Percentiles rank a stretch among this genome's conserved stretches.
These are phyloP conservation scores for Thrips palmi DNA, from an alignment of 1,140 invertebrate genomes.

Conservation along the genomic window DNA sequence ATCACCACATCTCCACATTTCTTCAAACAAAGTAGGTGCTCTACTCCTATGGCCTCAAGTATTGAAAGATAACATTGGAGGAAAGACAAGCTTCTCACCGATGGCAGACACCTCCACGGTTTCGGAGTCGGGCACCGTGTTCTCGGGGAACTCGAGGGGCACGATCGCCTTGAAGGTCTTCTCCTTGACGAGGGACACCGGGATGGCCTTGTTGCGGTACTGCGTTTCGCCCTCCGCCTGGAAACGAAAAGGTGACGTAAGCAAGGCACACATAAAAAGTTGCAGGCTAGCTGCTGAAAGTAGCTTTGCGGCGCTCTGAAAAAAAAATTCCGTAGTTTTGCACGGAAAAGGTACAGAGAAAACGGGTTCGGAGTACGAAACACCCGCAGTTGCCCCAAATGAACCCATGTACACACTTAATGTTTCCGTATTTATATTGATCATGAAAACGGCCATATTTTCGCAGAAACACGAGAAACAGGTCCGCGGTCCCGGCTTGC, in stretches of 20 bases:
- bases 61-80: slow-evolving; percentile 9
- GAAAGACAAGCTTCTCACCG: slow-evolving; percentile 22
- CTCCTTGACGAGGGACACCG: slow-evolving; percentile 51
- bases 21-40: neutral
- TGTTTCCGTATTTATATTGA: too few relatives aligned
- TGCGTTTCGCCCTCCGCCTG: slow-evolving; percentile 61
- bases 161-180: slow-evolving; percentile 36
- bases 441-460: too few relatives aligned
- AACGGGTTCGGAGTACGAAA: too few relatives aligned
- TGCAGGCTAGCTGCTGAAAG: too few relatives aligned
- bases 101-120: slow-evolving; percentile 54
- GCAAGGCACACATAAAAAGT: slow-evolving; percentile 4
- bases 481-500: too few relatives aligned
- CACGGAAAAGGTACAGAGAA: too few relatives aligned
- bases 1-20: too few relatives aligned
- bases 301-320: too few relatives aligned
- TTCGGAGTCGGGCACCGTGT: slow-evolving; percentile 52
- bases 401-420: too few relatives aligned
- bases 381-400: too few relatives aligned
- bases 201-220: slow-evolving; percentile 51
- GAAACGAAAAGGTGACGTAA: slow-evolving; percentile 14
- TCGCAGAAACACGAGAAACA: too few relatives aligned
- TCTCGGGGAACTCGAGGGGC: slow-evolving; percentile 46
- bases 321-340: too few relatives aligned
- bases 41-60: neutral